These are phyloP conservation scores for Clivina fossor DNA, from an alignment of 2,888 invertebrate genomes.

Conservation along the genomic window DNA sequence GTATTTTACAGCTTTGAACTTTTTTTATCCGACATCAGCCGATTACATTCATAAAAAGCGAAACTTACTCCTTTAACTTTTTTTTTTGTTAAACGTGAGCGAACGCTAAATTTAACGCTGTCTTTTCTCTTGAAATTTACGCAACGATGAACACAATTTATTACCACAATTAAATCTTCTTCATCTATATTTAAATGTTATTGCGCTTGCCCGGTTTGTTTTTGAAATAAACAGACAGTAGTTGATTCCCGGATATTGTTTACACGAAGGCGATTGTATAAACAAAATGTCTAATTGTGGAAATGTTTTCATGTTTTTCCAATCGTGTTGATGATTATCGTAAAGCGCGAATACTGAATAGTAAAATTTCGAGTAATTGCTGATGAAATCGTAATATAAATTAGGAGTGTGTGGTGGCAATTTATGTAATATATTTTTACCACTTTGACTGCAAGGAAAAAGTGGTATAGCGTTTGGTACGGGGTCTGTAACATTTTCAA, in stretches of 20 bases:
- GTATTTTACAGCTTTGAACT: conserved; percentile 27
- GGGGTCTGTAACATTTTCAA: no score
- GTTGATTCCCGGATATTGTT: conserved; percentile 21
- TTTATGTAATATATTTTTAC: no score
- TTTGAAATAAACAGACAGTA: conserved; percentile 18
- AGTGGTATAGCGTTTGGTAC: no score
- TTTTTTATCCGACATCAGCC: conserved; percentile 13
- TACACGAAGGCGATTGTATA: neutral
- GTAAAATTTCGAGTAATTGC: neutral
- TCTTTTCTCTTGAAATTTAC: conserved; percentile 27
- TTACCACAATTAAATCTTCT: conserved; percentile 29
- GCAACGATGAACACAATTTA: conserved; percentile 30
- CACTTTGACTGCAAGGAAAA: no score
- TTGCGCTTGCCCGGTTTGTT: conserved; percentile 17
- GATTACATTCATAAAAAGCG: conserved; percentile 25
- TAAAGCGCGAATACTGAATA: neutral
- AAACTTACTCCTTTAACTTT: conserved; percentile 18
- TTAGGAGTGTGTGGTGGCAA: no score
- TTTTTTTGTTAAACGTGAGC: conserved; percentile 13
- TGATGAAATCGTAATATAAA: neutral
- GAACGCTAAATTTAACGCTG: conserved; percentile 29
- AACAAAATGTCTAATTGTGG: neutral
- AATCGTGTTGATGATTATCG: neutral
- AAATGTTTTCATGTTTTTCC: neutral
- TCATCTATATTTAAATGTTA: conserved; percentile 31